A percentile compares a stretch with the other conserved stretches of the same genome.
Conservation (phyloP, 2,113 vertebrate species). For the Leptosomus discolor region DNA sequence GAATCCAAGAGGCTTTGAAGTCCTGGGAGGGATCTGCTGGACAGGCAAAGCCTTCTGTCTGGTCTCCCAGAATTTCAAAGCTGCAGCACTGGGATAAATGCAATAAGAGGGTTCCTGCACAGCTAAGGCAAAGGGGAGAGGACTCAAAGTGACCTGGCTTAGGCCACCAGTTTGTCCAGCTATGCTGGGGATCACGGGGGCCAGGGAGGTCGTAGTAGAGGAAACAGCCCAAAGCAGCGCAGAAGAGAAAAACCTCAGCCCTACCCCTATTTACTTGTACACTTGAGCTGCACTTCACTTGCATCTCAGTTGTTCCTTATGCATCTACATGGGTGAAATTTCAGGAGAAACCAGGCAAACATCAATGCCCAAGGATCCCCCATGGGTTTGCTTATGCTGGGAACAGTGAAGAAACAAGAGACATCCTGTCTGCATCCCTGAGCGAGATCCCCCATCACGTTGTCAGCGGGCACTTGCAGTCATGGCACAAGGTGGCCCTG, state of each 20-base stretch:
- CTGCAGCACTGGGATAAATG: neutral
- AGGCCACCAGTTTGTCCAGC: neutral
- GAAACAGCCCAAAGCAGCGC: neutral
- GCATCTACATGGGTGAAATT: neutral
- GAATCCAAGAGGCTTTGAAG: constrained; percentile 32
- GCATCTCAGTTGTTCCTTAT: rapidly evolving
- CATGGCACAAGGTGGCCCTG: neutral
- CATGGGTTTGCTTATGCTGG: rapidly evolving
- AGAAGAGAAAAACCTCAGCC: neutral
- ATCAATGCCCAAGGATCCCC: neutral
- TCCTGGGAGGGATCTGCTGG: constrained; percentile 33
- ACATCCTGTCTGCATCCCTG: neutral
- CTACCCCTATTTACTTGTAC: rapidly evolving
- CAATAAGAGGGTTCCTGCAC: neutral
- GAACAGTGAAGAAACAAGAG: neutral
- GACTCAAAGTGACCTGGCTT: rapidly evolving
- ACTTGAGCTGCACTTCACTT: rapidly evolving
- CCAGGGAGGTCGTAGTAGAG: neutral
- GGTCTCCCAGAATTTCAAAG: constrained; percentile 12
- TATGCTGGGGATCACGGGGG: neutral
- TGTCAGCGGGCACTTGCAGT: neutral
- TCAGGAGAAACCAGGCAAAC: neutral
- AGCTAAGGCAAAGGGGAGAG: rapidly evolving
- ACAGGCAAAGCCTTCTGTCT: neutral
- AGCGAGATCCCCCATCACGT: neutral